A percentile compares a stretch with the other conserved stretches of the same genome.
Conservation (phyloP, 2,797 vertebrate species). For the Monodelphis domestica region DNA sequence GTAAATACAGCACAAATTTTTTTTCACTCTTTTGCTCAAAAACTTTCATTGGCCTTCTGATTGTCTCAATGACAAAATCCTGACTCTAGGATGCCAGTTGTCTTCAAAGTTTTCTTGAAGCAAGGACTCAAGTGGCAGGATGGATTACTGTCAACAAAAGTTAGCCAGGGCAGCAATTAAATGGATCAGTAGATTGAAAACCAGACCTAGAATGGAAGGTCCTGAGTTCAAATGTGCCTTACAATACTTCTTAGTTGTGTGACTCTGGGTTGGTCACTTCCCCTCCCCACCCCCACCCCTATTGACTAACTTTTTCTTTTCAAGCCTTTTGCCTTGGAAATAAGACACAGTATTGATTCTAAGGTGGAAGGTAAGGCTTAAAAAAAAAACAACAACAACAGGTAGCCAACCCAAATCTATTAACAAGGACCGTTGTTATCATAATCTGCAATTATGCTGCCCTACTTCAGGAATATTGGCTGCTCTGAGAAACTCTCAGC, state of each 20-base stretch:
- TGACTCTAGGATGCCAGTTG: not conserved
- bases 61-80: not conserved
- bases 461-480: not conserved
- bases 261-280: too few relatives aligned
- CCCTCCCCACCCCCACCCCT: too few relatives aligned
- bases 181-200: too few relatives aligned
- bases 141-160: not conserved
- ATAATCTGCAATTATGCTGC: not conserved
- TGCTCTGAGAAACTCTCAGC: not conserved
- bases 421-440: not conserved
- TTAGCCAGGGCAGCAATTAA: too few relatives aligned
- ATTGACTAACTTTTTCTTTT: too few relatives aligned
- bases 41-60: not conserved
- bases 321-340: too few relatives aligned
- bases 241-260: too few relatives aligned
- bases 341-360: too few relatives aligned
- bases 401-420: not conserved
- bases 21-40: not conserved
- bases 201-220: too few relatives aligned
- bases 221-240: too few relatives aligned
- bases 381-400: too few relatives aligned
- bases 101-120: not conserved
- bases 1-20: not conserved
- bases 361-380: too few relatives aligned
- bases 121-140: not conserved